Evolutionary conservation across 2,113 vertebrate genomes (phyloP), one percentile per base, ranked within the genome.

Genomic region (Collichthys lucidus): DNA sequence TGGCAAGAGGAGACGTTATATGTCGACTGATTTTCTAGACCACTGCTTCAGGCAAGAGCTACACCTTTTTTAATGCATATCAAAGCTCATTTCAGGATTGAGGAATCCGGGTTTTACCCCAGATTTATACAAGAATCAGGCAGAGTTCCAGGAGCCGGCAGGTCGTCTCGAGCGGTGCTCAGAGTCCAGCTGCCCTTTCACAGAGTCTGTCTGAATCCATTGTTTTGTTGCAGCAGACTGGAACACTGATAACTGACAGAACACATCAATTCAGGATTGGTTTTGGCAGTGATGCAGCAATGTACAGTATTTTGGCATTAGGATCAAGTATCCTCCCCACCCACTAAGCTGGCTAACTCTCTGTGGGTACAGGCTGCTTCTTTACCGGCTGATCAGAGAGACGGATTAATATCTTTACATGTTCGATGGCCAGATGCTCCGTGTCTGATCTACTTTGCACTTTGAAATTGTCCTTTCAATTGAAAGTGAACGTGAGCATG

Each of bases 231-330:
- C 85, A 79, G 64, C 76, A 64, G 80, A 81, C 83, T 82, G 86
- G 77, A 88, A 85, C 83, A 24, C 81, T 79, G 83, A 90, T 84
- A 85, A 53, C 71, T 84, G 80, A 74, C 76, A 80, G 49, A 84
- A 87, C 67, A 57, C 76, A 74, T 87, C 49, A 68, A 82, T 74
- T 60, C 64, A 12, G 52, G 72, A 69, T 77, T 57, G 20, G 52
- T 75, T 61, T 47, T 90, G 82, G 84, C 87, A 82, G 71, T 47
- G 59, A 5, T 65, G 79, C 87, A 84, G 77, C 74, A 49, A 75
- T 72, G 71, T 64, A 59, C 70, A 82, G 69, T 46, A 67, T 80
- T 76, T 77, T 81, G 80, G 69, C 73, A 31, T 71, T 17, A 55
- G 49, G 78, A 19, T 86, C 24, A 42, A 67, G 64, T 66, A 62